A percentile compares a stretch with the other conserved stretches of the same genome.
Conservation (phyloP, 1,140 invertebrate species). For the Drosophila ogumai region DNA sequence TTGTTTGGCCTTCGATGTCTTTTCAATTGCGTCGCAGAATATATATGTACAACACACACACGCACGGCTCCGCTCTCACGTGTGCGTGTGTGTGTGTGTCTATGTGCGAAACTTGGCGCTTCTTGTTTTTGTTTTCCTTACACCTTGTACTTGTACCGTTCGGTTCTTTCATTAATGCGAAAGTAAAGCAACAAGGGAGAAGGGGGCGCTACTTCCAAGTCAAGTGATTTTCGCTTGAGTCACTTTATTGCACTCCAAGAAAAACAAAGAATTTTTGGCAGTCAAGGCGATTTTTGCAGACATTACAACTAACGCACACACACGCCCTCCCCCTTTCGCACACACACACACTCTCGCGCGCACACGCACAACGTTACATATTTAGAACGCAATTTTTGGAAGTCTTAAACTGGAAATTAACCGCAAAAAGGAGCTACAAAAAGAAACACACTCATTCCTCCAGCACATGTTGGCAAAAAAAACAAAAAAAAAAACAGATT, state of each 20-base stretch:
- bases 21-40: slow-evolving; percentile 83
- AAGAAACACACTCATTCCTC: not conserved
- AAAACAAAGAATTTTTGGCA: slow-evolving; percentile 1
- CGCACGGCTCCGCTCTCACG: slow-evolving; percentile 1
- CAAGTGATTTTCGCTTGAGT: slow-evolving; percentile 33
- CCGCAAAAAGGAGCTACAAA: not conserved
- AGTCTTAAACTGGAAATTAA: not conserved
- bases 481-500: not conserved
- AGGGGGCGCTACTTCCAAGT: slow-evolving; percentile 11
- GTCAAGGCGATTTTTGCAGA: slow-evolving; percentile 30
- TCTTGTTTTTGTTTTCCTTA: slow-evolving; percentile 52
- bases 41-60: slow-evolving; percentile 55
- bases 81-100: slow-evolving; percentile 14
- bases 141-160: slow-evolving; percentile 40
- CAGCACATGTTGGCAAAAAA: slow-evolving; percentile 14
- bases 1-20: slow-evolving; percentile 83
- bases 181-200: slow-evolving; percentile 4
- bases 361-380: slow-evolving; percentile 6
- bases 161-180: slow-evolving; percentile 32
- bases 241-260: slow-evolving; percentile 12
- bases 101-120: slow-evolving; percentile 55
- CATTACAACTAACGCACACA: slow-evolving; percentile 6
- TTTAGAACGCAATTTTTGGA: slow-evolving; percentile 32
- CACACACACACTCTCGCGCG: slow-evolving; percentile 11
- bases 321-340: slow-evolving; percentile 9